phyloP scores from a whole-genome alignment of 2,113 vertebrate species.

The Pterocles burchelli region DNA sequence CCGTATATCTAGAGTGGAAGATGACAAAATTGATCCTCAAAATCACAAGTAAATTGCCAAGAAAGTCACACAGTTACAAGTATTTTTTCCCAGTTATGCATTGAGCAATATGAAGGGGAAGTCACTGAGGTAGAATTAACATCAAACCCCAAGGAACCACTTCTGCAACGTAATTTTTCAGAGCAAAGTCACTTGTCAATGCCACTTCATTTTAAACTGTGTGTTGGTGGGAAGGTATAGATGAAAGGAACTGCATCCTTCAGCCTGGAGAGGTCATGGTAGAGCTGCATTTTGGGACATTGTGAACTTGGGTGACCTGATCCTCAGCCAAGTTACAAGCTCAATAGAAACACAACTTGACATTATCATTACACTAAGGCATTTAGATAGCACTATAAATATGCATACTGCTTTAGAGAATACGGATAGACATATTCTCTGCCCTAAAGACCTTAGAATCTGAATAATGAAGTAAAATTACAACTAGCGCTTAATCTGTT shows the following conservation, averaged over 20 bases:
- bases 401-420: not conserved
- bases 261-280: slow-evolving; percentile 51
- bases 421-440: not conserved
- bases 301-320: not conserved
- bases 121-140: not conserved
- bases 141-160: not conserved
- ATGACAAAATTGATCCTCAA: not conserved
- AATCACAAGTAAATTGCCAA: not conserved
- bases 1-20: not conserved
- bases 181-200: not conserved
- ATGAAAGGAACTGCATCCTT: slow-evolving; percentile 11
- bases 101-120: not conserved
- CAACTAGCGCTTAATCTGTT: not conserved
- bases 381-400: not conserved
- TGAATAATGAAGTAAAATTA: slow-evolving; percentile 11
- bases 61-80: not conserved
- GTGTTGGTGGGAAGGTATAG: not conserved
- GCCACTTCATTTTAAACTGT: not conserved
- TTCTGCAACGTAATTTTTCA: not conserved
- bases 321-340: not conserved
- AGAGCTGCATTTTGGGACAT: slow-evolving; percentile 33
- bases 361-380: not conserved
- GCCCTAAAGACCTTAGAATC: not conserved
- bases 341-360: not conserved
- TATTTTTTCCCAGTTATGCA: not conserved